Conservation (phyloP, 2,113 vertebrate species). For the Dolichallabes microphthalmus region DNA sequence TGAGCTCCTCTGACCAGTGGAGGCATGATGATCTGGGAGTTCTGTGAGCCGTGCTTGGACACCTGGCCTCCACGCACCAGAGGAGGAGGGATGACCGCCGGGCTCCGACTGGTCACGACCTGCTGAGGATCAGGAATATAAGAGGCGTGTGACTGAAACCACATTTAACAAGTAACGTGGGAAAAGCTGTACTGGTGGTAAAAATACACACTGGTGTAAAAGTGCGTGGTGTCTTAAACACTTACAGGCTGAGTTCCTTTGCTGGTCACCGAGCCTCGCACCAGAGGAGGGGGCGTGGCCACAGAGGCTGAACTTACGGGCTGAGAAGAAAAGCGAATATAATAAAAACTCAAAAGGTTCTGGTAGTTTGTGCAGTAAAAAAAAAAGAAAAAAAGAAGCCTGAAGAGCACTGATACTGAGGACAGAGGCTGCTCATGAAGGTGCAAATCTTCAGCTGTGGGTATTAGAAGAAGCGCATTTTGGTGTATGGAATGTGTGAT, state of each 20-base stretch:
- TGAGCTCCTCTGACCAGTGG: slow-evolving; percentile 90
- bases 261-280: slow-evolving; percentile 81
- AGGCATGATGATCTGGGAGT: slow-evolving; percentile 89
- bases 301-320: slow-evolving; percentile 76
- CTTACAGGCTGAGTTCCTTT: slow-evolving; percentile 86
- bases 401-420: neutral
- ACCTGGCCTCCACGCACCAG: slow-evolving; percentile 87
- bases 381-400: neutral
- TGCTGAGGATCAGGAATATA: slow-evolving; percentile 40
- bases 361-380: neutral
- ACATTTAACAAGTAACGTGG: neutral
- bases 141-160: neutral
- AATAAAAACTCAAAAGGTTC: neutral
- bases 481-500: neutral
- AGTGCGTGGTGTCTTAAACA: slow-evolving; percentile 24
- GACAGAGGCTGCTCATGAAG: neutral
- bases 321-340: slow-evolving; percentile 61
- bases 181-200: neutral
- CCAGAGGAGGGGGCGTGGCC: slow-evolving; percentile 84
- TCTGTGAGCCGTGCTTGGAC: slow-evolving; percentile 80
- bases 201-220: neutral
- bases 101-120: slow-evolving; percentile 77
- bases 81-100: slow-evolving; percentile 86
- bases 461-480: neutral
- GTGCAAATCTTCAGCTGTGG: neutral